phyloP scores from a whole-genome alignment of 2,797 vertebrate species.

The Thaleichthys pacificus region DNA sequence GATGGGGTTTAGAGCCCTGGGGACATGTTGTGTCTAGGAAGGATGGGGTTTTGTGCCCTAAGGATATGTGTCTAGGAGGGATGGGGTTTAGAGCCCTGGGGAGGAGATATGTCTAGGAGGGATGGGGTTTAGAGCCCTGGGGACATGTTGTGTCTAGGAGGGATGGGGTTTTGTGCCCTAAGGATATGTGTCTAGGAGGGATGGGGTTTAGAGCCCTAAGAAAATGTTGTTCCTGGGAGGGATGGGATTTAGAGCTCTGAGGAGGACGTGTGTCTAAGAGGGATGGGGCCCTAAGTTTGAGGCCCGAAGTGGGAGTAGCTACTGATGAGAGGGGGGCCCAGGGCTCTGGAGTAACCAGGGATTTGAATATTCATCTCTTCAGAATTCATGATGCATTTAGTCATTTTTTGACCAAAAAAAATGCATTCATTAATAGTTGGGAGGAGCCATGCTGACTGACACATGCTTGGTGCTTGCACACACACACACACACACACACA shows the following conservation, averaged over 20 bases:
- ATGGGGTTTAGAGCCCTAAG: too few relatives aligned
- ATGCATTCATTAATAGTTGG: conserved; percentile 34
- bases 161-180: too few relatives aligned
- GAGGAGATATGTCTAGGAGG: background rate
- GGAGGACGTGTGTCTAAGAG: background rate
- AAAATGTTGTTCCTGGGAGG: background rate
- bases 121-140: too few relatives aligned
- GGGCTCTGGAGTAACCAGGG: conserved; percentile 21
- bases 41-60: background rate
- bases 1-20: too few relatives aligned
- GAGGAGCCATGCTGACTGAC: background rate
- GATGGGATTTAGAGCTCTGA: background rate
- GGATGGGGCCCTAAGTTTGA: background rate
- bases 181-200: too few relatives aligned
- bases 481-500: background rate
- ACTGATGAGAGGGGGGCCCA: conserved; percentile 16
- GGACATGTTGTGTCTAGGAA: background rate
- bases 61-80: too few relatives aligned
- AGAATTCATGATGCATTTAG: conserved; percentile 17
- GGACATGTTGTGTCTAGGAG: too few relatives aligned
- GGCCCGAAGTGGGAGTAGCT: background rate
- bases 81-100: too few relatives aligned
- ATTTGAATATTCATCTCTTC: conserved; percentile 43
- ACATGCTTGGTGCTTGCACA: background rate
- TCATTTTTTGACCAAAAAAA: too few relatives aligned